Evolutionary conservation across 2,113 vertebrate species (phyloP).

Genomic region (Nibea albiflora): DNA sequence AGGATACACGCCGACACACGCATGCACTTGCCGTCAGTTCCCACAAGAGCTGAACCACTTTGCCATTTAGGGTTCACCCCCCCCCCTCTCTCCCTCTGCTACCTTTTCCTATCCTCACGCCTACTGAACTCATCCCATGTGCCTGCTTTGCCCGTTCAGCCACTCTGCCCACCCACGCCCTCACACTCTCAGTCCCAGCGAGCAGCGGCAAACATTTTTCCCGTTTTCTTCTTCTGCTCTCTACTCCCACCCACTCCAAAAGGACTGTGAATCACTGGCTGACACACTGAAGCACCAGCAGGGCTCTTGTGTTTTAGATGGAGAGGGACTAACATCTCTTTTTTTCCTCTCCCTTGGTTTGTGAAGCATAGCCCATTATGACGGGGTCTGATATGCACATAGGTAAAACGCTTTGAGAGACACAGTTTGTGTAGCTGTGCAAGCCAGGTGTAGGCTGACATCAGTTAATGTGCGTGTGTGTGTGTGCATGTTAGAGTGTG

Average conservation of each 20-base stretch:
- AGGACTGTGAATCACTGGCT: slow-evolving; percentile 76
- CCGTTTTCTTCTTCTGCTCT: slow-evolving; percentile 76
- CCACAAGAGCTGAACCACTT: slow-evolving; percentile 65
- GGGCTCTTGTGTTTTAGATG: slow-evolving; percentile 59
- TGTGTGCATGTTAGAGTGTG: slow-evolving; percentile 15
- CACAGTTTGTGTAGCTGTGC: slow-evolving; percentile 13
- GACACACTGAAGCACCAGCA: slow-evolving; percentile 67
- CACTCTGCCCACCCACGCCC: slow-evolving; percentile 82
- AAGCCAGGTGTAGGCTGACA: slow-evolving; percentile 5
- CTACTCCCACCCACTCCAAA: slow-evolving; percentile 82
- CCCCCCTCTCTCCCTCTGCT: background rate
- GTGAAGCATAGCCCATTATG: slow-evolving; percentile 42
- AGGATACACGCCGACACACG: background rate
- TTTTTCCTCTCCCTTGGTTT: slow-evolving; percentile 34
- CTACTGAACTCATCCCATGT: slow-evolving; percentile 83
- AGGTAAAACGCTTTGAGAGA: slow-evolving; percentile 43
- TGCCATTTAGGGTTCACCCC: slow-evolving; percentile 66
- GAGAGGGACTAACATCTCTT: slow-evolving; percentile 46
- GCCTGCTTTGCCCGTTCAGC: slow-evolving; percentile 76
- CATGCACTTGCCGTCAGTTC: slow-evolving; percentile 45
- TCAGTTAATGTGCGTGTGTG: slow-evolving; percentile 8
- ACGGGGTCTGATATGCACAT: slow-evolving; percentile 38
- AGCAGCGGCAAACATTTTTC: slow-evolving; percentile 65
- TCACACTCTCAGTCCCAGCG: slow-evolving; percentile 72
- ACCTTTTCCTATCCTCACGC: slow-evolving; percentile 54